phyloP scores from a whole-genome alignment of 2,888 invertebrate genomes.

The Vesta saturnalis region DNA sequence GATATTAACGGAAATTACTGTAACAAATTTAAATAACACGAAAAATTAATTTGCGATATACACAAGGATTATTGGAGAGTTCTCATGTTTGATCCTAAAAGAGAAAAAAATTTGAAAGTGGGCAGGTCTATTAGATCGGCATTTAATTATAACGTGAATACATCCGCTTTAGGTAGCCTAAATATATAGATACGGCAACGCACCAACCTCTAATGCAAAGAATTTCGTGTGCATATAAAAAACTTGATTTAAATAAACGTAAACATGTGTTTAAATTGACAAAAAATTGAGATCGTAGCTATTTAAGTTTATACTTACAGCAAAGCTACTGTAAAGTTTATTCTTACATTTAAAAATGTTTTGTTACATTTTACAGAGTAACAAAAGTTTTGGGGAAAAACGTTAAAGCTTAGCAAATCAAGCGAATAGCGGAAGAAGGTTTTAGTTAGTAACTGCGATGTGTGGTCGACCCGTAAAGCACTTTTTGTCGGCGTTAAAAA shows the following conservation, averaged over 20 bases:
- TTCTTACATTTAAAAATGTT: background rate
- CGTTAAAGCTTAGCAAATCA: slow-evolving; percentile 21
- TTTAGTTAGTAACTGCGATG: slow-evolving; percentile 23
- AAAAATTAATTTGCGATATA: background rate
- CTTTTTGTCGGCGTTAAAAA: slow-evolving; percentile 56
- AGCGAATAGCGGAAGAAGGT: slow-evolving; percentile 28
- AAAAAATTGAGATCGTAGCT: slow-evolving; percentile 1
- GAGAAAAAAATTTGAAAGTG: background rate
- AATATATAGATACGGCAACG: slow-evolving; percentile 1
- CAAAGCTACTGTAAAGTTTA: too few species aligned
- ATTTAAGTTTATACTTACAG: background rate
- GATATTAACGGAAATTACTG: background rate
- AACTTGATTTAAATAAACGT: background rate
- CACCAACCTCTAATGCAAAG: slow-evolving; percentile 1
- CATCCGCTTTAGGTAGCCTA: slow-evolving; percentile 1
- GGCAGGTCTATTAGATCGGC: slow-evolving; percentile 1
- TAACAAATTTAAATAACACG: background rate
- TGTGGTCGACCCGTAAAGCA: slow-evolving; percentile 36
- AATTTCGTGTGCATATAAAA: background rate
- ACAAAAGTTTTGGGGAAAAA: slow-evolving; percentile 18
- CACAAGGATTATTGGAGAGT: background rate
- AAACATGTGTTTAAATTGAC: slow-evolving; percentile 1
- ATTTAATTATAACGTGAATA: slow-evolving; percentile 1
- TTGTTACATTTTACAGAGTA: background rate
- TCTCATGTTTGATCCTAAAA: background rate